These are phyloP conservation scores for Hylaeus anthracinus DNA, from an alignment of 1,140 invertebrate species.

Conservation along the genomic window DNA sequence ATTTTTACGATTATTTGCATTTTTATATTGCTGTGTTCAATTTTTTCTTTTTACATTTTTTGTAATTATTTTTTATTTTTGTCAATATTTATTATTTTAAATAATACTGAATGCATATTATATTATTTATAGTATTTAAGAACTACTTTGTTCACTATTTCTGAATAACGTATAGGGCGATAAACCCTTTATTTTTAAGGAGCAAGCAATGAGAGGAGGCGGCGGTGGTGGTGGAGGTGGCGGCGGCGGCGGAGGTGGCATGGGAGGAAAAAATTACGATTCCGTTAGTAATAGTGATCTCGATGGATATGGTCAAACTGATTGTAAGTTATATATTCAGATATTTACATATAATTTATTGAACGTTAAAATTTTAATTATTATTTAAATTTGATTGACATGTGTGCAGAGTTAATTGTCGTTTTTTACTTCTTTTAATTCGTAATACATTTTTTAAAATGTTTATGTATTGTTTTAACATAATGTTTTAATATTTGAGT, in stretches of 20 bases:
- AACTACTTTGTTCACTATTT: neutral
- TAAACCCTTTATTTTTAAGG: slow-evolving; percentile 65
- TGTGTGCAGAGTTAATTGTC: neutral
- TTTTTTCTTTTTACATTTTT: neutral
- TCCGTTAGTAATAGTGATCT: slow-evolving; percentile 75
- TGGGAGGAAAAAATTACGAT: slow-evolving; percentile 76
- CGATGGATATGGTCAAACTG: slow-evolving; percentile 76
- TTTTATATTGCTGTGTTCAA: neutral
- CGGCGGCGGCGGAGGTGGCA: slow-evolving; percentile 43
- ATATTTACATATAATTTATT: too few relatives aligned
- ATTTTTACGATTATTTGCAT: too few relatives aligned
- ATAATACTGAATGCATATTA: neutral
- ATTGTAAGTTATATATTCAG: slow-evolving; percentile 68
- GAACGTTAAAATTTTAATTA: too few relatives aligned
- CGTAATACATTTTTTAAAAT: too few relatives aligned
- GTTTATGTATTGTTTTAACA: slow-evolving; percentile 6
- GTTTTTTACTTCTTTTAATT: too few relatives aligned
- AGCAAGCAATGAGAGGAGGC: slow-evolving; percentile 76
- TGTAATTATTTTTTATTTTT: neutral
- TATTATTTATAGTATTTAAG: neutral
- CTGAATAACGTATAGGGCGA: slow-evolving; percentile 11
- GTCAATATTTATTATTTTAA: neutral
- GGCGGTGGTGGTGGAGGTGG: slow-evolving; percentile 54
- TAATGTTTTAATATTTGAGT: neutral
- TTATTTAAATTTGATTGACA: neutral